Percentiles rank a stretch among this genome's conserved stretches.
Conservation (phyloP, 2,888 invertebrate genomes). For the Diogma glabrata region DNA sequence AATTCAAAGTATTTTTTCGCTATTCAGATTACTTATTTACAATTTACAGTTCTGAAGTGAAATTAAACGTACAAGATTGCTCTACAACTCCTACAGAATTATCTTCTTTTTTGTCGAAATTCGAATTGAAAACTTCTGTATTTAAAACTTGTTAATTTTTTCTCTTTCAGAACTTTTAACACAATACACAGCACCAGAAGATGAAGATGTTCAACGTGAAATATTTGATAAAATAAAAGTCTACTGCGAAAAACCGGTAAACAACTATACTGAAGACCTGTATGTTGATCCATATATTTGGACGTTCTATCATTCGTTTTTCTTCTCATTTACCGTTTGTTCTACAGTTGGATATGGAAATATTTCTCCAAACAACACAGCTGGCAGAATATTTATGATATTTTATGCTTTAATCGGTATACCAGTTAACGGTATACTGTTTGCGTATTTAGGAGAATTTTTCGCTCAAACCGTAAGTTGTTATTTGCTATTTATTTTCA, state of each 20-base stretch:
- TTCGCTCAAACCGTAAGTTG: constrained; percentile 64
- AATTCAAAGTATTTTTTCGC: no score
- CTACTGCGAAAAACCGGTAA: constrained; percentile 66
- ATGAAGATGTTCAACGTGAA: constrained; percentile 26
- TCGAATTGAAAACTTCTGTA: no score
- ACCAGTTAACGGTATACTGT: constrained; percentile 44
- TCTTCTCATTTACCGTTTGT: constrained; percentile 83
- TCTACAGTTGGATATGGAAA: constrained; percentile 91
- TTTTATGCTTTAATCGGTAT: constrained; percentile 72
- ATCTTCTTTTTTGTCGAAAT: no score
- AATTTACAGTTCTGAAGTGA: no score
- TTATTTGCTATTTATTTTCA: neutral
- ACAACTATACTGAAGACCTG: constrained; percentile 49
- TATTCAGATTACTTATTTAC: no score
- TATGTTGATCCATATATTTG: constrained; percentile 53
- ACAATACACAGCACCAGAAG: constrained; percentile 28
- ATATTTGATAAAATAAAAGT: constrained; percentile 44
- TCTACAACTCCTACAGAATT: no score
- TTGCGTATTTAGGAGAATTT: constrained; percentile 73
- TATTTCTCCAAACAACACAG: constrained; percentile 68
- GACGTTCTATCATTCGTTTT: constrained; percentile 86
- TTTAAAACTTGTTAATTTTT: no score
- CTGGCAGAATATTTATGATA: constrained; percentile 75
- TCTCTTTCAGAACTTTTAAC: constrained; percentile 30
- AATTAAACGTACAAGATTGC: no score